Evolutionary conservation across 1,140 invertebrate species (phyloP).

Genomic region (Nixonia krombeini): DNA sequence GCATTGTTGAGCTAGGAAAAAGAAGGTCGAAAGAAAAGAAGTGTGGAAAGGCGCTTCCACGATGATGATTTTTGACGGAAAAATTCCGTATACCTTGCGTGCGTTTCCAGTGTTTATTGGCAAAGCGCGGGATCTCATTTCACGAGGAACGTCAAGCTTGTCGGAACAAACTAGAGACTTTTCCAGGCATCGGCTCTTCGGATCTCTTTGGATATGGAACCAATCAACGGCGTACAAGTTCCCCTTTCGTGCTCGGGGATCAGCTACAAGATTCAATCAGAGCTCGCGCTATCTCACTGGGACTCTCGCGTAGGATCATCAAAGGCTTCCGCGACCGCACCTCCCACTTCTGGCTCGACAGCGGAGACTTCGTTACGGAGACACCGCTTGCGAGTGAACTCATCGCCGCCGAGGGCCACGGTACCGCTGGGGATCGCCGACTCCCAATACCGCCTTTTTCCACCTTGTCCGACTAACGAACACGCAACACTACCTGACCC

Average conservation of each 20-base stretch:
- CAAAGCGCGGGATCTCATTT: too few relatives aligned
- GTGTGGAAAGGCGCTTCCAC: too few relatives aligned
- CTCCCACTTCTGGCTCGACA: not conserved
- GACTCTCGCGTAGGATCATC: slow-evolving; percentile 37
- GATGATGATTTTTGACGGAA: not conserved
- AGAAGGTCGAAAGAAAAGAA: not conserved
- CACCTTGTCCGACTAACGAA: too few relatives aligned
- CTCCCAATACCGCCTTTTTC: too few relatives aligned
- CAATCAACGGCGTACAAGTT: slow-evolving; percentile 40
- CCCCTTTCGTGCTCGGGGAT: slow-evolving; percentile 25
- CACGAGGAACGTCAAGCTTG: slow-evolving; percentile 7
- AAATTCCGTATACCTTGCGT: not conserved
- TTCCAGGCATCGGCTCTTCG: slow-evolving; percentile 19
- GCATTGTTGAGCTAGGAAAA: not conserved
- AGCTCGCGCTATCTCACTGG: too few relatives aligned
- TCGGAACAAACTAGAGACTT: slow-evolving; percentile 22
- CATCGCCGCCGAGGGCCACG: not conserved
- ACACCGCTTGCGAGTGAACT: slow-evolving; percentile 8
- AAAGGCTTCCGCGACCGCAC: slow-evolving; percentile 47
- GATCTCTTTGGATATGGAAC: slow-evolving; percentile 20
- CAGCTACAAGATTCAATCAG: slow-evolving; percentile 26
- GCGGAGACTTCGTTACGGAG: slow-evolving; percentile 15
- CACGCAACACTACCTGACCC: too few relatives aligned
- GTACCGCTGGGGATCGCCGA: too few relatives aligned
- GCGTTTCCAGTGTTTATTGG: too few relatives aligned